A percentile compares a stretch with the other conserved stretches of the same genome.
Conservation (phyloP, 2,888 invertebrate genomes). For the Pherbina coryleti region DNA sequence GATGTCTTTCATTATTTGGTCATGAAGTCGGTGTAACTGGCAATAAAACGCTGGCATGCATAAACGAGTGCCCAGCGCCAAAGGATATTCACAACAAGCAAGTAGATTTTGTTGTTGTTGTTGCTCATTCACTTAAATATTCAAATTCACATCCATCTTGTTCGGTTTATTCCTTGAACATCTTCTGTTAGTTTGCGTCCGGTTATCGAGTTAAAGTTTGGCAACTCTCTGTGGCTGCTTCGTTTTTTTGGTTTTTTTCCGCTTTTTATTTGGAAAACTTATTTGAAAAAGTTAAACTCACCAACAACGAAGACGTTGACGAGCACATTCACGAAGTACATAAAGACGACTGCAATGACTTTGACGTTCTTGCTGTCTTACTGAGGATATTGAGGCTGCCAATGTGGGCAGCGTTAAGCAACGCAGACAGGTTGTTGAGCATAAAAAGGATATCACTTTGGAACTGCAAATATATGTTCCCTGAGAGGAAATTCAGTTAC, state of each 20-base stretch:
- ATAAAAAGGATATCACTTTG: slow-evolving; percentile 4
- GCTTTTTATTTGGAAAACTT: not conserved
- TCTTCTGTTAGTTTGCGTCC: not conserved
- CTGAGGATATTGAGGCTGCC: not conserved
- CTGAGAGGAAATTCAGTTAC: not conserved
- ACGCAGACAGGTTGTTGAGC: slow-evolving; percentile 21
- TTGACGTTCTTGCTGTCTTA: not conserved
- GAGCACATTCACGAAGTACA: not conserved
- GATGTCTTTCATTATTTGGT: slow-evolving; percentile 36
- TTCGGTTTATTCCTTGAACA: not conserved
- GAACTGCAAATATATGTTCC: not conserved
- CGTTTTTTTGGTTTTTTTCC: not conserved
- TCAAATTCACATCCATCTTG: slow-evolving; percentile 34
- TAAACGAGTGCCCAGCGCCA: slow-evolving; percentile 41
- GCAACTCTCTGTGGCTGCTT: not conserved
- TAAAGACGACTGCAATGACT: slow-evolving; percentile 12
- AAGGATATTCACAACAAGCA: slow-evolving; percentile 37
- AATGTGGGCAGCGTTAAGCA: not conserved
- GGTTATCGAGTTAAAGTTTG: not conserved
- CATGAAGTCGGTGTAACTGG: slow-evolving; percentile 42
- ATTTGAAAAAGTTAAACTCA: slow-evolving; percentile 11
- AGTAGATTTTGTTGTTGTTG: slow-evolving; percentile 33
- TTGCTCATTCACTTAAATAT: slow-evolving; percentile 28
- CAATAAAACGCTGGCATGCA: slow-evolving; percentile 48
- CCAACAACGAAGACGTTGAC: not conserved